phyloP scores from a whole-genome alignment of 2,797 vertebrate species.

The Glyptemys insculpta region DNA sequence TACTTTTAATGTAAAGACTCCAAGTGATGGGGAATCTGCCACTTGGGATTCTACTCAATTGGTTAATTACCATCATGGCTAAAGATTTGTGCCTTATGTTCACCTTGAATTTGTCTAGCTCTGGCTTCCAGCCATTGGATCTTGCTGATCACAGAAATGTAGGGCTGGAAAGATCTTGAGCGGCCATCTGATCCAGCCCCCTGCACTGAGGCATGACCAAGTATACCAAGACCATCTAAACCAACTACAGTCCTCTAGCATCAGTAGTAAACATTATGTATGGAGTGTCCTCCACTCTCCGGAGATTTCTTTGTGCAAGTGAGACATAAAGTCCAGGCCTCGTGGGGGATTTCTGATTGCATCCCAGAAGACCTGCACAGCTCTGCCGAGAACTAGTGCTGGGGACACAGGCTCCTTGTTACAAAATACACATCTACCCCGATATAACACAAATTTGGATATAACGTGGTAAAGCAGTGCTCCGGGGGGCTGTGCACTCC shows the following conservation, averaged over 20 bases:
- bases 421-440: not conserved
- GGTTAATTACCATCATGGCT: not conserved
- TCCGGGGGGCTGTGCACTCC: no score
- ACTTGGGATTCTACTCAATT: not conserved
- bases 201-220: no score
- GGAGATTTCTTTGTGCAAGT: not conserved
- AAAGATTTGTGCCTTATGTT: not conserved
- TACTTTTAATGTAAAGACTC: not conserved
- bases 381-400: not conserved
- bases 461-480: no score
- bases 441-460: no score
- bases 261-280: not conserved
- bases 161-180: no score
- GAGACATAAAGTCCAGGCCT: not conserved
- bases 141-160: not conserved
- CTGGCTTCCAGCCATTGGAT: not conserved
- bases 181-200: no score
- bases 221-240: no score
- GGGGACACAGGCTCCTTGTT: not conserved
- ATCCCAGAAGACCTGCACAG: slow-evolving; percentile 10
- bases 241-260: not conserved
- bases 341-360: slow-evolving; percentile 1
- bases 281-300: not conserved
- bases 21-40: not conserved
- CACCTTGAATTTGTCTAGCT: not conserved